Base-by-base conservation (phyloP, 2,113 vertebrate genomes). In the Brachionichthys hirsutus region DNA sequence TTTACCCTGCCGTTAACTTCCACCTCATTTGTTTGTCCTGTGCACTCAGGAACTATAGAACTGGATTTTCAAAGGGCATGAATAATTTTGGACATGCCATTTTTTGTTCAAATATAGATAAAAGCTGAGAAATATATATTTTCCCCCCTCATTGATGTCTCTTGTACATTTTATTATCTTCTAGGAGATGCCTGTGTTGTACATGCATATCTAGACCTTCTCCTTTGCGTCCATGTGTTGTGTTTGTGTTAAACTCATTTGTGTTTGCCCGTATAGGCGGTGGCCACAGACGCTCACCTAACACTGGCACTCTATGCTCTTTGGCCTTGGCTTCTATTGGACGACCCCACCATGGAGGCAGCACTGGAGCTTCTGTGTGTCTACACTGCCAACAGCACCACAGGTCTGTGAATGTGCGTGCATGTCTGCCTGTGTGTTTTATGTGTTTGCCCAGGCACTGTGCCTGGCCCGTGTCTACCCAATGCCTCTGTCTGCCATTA, bases 261-360 rank as follows among this genome's bases (percentile, higher is more conserved):
- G 11, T 50, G n/a, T 66, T 40, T 77, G 13, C 38, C 41, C 74
- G 38, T 79, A 49, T 77, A 99, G 97, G 73, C 79, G 56, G 91
- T 91, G 38, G 94, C 93, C 22, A 90, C 91, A 22, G 92, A 92
- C 60, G 83, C 92, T 24, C 91, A 90, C 36, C 88, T 99, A 11
- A 86, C 92, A 54, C 86, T 77, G 41, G 84, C 92, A 9, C 44
- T 98, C 45, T 84, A 90, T 67, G 87, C 92, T 12, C 90, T 98
- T 1, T 99, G 97, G 97, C 93, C 94, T 0, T 99, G 96, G 96
- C 70, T 99, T 66, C 73, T 98, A 76, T 76, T 90, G 83, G 94
- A 97, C 0, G 93, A 98, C 51, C 61, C 81, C 2, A 55, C 90
- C 51, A 94, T 97, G 93, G 92, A 93, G 72, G 84, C 80, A 9